Base-by-base conservation (phyloP, 2,888 invertebrate species). In the Lepidonotus clava region DNA sequence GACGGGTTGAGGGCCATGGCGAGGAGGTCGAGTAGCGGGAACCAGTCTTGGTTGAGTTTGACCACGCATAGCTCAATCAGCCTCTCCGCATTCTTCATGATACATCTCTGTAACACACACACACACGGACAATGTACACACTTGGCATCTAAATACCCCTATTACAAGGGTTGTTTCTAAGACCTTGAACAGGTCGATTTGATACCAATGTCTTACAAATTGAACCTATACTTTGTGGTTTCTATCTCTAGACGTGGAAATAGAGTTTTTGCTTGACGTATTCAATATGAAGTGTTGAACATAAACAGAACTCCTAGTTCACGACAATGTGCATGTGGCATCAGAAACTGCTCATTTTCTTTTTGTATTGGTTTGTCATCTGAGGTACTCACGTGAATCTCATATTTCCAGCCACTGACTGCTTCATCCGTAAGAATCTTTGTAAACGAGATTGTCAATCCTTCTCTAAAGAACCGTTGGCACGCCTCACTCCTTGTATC, bases 351-450 rank as follows among this genome's bases (percentile, higher is more conserved):
- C n/a, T n/a, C n/a, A n/a, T n/a, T n/a, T n/a, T n/a, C n/a, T n/a
- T n/a, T n/a, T n/a, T n/a, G n/a, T n/a, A n/a, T n/a, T n/a, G n/a
- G n/a, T n/a, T n/a, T n/a, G n/a, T n/a, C n/a, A n/a, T n/a, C n/a
- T n/a, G n/a, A n/a, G n/a, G n/a, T n/a, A 92, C 94, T 93, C 91
- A 95, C 97, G 94, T 99, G 98, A 93, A 99, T 99, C 94, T 98
- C 98, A 92, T 96, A 96, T 95, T 98, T 99, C 99, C 99, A 99
- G 92, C 98, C 98, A 92, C 97, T 97, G 84, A 99, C 98, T 85
- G 99, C 98, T 95, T 99, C 99, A 95, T 99, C 99, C 28, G 98
- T 98, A 92, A 99, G 96, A 93, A 99, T 98, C 95, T 98, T 98
- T 83, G 97, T 97, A 95, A 99, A 99, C 85, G 98, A 98, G 90